Evolutionary conservation across 2,113 vertebrate genomes (phyloP).

Genomic region (Thryonomys swinderianus): DNA sequence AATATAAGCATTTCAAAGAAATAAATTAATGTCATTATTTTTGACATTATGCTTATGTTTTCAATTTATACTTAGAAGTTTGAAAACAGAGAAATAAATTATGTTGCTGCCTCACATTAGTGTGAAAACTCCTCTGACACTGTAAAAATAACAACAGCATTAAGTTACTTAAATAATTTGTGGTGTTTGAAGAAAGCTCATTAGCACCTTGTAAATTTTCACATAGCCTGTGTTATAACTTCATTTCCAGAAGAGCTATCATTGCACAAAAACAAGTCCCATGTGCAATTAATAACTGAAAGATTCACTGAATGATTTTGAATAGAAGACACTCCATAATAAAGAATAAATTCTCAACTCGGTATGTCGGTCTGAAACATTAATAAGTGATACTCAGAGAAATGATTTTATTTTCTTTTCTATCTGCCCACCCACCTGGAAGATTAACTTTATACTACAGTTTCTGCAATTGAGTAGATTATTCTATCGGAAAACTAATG

Average conservation of each 20-base stretch:
- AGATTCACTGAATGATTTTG: constrained; percentile 67
- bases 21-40: constrained; percentile 77
- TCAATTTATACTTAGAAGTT: constrained; percentile 79
- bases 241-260: constrained; percentile 76
- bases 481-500: constrained; percentile 35
- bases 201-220: constrained; percentile 84
- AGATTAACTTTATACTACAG: background rate
- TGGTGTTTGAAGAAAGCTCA: constrained; percentile 82
- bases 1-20: constrained; percentile 68
- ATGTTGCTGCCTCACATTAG: constrained; percentile 64
- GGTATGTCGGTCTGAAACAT: constrained; percentile 4
- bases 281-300: constrained; percentile 69
- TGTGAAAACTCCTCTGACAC: constrained; percentile 73
- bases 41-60: constrained; percentile 80
- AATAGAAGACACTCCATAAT: constrained; percentile 60
- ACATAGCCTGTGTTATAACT: constrained; percentile 72
- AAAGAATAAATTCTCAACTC: constrained; percentile 39
- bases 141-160: constrained; percentile 78
- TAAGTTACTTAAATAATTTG: constrained; percentile 80
- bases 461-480: constrained; percentile 8
- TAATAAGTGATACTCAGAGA: constrained; percentile 15
- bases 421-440: background rate
- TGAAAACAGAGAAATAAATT: constrained; percentile 82
- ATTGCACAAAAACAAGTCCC: constrained; percentile 50
- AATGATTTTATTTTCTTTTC: constrained; percentile 24